These are phyloP conservation scores for Ooceraea biroi DNA, from an alignment of 1,140 invertebrate genomes.

Conservation along the genomic window DNA sequence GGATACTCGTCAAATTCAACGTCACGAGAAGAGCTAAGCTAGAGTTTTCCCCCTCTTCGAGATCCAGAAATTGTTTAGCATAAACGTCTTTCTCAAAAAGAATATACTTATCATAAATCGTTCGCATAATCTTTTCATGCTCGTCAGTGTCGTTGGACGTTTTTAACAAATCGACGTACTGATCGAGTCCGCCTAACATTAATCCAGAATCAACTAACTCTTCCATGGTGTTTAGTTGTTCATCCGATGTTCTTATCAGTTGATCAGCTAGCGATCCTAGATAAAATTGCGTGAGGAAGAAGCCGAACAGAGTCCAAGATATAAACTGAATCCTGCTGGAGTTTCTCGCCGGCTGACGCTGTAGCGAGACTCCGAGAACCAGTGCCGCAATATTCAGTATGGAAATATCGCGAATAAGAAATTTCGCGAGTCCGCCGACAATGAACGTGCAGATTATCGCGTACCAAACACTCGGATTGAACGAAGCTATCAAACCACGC, in stretches of 20 bases:
- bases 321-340: constrained; percentile 78
- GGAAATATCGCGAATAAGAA: constrained; percentile 73
- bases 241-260: constrained; percentile 74
- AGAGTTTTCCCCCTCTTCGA: constrained; percentile 69
- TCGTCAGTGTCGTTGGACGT: constrained; percentile 11
- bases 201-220: constrained; percentile 71
- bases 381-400: constrained; percentile 79
- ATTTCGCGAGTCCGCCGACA: constrained; percentile 68
- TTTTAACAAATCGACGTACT: constrained; percentile 62
- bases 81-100: constrained; percentile 72
- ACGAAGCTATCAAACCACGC: constrained; percentile 77
- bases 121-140: constrained; percentile 39
- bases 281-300: constrained; percentile 80
- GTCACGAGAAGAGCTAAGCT: constrained; percentile 75
- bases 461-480: constrained; percentile 77
- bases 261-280: constrained; percentile 80
- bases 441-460: constrained; percentile 71
- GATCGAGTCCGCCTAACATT: constrained; percentile 65
- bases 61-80: constrained; percentile 30
- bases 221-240: constrained; percentile 69
- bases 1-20: constrained; percentile 75
- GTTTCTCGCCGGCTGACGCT: constrained; percentile 69
- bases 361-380: constrained; percentile 72
- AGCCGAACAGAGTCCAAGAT: constrained; percentile 80
- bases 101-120: constrained; percentile 67